Percentiles rank a stretch among this genome's conserved stretches.
phyloP scores from a whole-genome alignment of 2,113 vertebrate genomes.

The Castor canadensis region DNA sequence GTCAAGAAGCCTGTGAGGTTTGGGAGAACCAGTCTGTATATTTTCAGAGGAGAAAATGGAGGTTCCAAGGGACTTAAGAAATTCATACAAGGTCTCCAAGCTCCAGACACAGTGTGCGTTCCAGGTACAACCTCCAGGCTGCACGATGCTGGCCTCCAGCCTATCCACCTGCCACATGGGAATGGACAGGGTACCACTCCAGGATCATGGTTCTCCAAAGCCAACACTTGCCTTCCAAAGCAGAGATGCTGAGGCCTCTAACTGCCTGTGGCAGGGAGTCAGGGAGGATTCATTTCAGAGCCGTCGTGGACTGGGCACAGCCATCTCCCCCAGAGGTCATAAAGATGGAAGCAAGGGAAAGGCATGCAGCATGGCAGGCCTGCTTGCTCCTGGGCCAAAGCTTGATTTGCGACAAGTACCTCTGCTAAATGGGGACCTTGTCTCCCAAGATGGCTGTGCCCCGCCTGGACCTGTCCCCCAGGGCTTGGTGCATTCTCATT shows the following conservation, averaged over 20 bases:
- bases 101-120: not conserved
- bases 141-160: not conserved
- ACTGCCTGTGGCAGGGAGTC: rapidly evolving
- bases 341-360: not conserved
- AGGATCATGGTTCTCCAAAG: not conserved
- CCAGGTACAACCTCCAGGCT: not conserved
- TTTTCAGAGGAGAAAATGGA: not conserved
- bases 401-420: not conserved
- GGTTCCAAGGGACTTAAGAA: not conserved
- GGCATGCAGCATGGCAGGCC: rapidly evolving
- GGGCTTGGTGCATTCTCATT: constrained; percentile 23
- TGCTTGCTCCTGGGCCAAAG: not conserved
- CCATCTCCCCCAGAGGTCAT: not conserved
- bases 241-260: not conserved
- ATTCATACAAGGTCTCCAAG: not conserved
- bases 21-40: not conserved
- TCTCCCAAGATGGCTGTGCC: not conserved
- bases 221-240: not conserved
- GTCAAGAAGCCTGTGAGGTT: rapidly evolving
- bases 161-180: no score
- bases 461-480: not conserved
- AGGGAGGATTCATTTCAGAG: no score
- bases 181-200: not conserved
- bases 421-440: not conserved
- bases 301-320: not conserved